A percentile compares a stretch with the other conserved stretches of the same genome.
phyloP scores from a whole-genome alignment of 2,888 invertebrate genomes.

The Stenichneumon culpator region DNA sequence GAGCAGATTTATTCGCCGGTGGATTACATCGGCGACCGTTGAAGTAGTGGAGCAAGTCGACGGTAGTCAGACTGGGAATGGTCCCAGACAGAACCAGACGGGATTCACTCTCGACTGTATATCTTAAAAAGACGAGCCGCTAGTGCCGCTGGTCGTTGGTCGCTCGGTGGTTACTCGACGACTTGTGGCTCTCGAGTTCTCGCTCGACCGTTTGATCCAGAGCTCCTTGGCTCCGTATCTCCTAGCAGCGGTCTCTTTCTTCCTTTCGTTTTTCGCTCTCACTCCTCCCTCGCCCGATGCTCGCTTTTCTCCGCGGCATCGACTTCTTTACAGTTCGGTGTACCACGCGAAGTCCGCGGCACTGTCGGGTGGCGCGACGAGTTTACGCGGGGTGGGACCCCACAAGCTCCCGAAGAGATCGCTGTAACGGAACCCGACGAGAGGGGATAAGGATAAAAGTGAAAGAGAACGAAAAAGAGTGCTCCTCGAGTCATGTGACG shows the following conservation, averaged over 20 bases:
- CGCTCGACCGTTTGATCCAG: slow-evolving; percentile 63
- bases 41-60: slow-evolving; percentile 53
- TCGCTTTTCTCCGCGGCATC: slow-evolving; percentile 32
- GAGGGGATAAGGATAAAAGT: slow-evolving; percentile 7
- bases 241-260: slow-evolving; percentile 51
- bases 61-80: slow-evolving; percentile 52
- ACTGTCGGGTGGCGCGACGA: neutral
- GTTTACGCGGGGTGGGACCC: slow-evolving; percentile 4
- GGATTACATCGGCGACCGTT: neutral
- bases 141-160: slow-evolving; percentile 57
- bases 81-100: slow-evolving; percentile 6
- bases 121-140: slow-evolving; percentile 35
- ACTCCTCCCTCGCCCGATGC: slow-evolving; percentile 26
- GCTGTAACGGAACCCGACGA: neutral
- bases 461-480: slow-evolving; percentile 10
- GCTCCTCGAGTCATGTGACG: slow-evolving; percentile 1
- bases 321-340: slow-evolving; percentile 4
- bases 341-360: neutral
- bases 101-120: slow-evolving; percentile 28
- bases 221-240: slow-evolving; percentile 47
- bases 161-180: slow-evolving; percentile 66
- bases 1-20: neutral
- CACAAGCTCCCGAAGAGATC: slow-evolving; percentile 1
- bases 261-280: slow-evolving; percentile 50
- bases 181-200: slow-evolving; percentile 64